Base-by-base conservation (phyloP, 1,140 invertebrate genomes). In the Euschistus heros region DNA sequence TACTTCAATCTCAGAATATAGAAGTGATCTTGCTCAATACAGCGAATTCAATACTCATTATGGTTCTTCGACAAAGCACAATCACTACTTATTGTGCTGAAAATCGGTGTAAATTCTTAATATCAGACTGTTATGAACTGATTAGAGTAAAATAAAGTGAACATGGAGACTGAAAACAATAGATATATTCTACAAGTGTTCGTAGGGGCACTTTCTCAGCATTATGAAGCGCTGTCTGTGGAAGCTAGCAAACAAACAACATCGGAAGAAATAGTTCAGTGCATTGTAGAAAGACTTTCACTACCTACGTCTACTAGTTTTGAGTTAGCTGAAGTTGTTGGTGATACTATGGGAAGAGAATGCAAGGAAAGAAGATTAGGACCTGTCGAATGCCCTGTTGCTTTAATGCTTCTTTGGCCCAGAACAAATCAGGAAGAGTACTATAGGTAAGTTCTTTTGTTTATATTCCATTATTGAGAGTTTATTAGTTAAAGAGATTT, bases 331-430 rank as follows among this genome's bases (percentile, higher is more conserved):
- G 94, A 97, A 79, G 92, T 96, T 42, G 81, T 86, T 74, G 88
- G 87, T 65, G 87, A 90, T 76, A 85, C 86, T 71, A 81, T 85
- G 64, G 86, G 88, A 17, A 85, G 89, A 71, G 89, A 94, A 74
- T 96, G 92, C 74, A 96, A 97, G 75, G 94, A 97, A 78, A 78
- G 94, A 66, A 80, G 93, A 71, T 81, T 98, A 18, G 89, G 88
- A 52, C 80, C 86, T 44, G 79, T 81, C 26, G 94, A 97, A 75
- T 92, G 88, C 72, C 94, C 94, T 1, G 92, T 95, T 10, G 87
- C 89, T 24, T 82, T 97, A 30, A 94, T 96, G 86, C 80, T 93
- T 70, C 79, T 97, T 10, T 97, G 94, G 94, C 93, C 93, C 18
- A 91, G 92, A 75, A 77, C 73, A 62, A 71, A 76, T 64, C 59